These are phyloP conservation scores for Isoperla grammatica DNA, from an alignment of 2,888 invertebrate genomes.

Conservation along the genomic window DNA sequence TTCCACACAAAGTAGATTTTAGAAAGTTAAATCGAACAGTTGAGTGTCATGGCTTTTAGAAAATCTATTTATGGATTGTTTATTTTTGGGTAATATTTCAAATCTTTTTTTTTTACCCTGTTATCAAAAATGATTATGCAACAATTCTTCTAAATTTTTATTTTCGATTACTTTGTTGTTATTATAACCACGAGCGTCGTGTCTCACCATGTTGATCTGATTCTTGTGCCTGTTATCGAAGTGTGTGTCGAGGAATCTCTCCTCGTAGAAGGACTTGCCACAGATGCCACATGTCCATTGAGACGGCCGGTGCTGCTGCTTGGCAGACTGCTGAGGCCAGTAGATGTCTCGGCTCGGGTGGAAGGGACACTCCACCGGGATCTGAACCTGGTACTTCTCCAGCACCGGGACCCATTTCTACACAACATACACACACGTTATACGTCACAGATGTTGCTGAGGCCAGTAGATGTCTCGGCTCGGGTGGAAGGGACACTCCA, in stretches of 20 bases:
- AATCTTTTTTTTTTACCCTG: too few relatives aligned
- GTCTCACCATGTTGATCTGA: slow-evolving; percentile 69
- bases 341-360: slow-evolving; percentile 83
- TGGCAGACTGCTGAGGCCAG: slow-evolving; percentile 79
- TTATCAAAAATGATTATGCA: too few relatives aligned
- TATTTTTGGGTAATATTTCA: too few relatives aligned
- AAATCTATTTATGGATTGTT: too few relatives aligned
- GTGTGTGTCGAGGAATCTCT: slow-evolving; percentile 79
- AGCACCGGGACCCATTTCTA: slow-evolving; percentile 84
- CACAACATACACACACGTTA: too few relatives aligned
- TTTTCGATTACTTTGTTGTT: too few relatives aligned
- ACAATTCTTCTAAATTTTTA: too few relatives aligned
- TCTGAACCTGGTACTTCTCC: slow-evolving; percentile 79
- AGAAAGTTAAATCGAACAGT: too few relatives aligned
- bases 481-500: slow-evolving; percentile 88
- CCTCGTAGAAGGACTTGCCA: slow-evolving; percentile 87
- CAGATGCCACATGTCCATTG: slow-evolving; percentile 90
- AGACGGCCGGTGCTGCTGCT: slow-evolving; percentile 76
- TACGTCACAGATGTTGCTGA: too few relatives aligned
- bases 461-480: slow-evolving; percentile 81
- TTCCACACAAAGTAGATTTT: too few relatives aligned
- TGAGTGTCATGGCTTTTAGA: too few relatives aligned
- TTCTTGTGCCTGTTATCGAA: slow-evolving; percentile 84
- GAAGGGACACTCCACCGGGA: slow-evolving; percentile 85
- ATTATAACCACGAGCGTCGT: too few relatives aligned